Evolutionary conservation across 2,888 invertebrate species (phyloP).

Genomic region (Lasiommata megera): DNA sequence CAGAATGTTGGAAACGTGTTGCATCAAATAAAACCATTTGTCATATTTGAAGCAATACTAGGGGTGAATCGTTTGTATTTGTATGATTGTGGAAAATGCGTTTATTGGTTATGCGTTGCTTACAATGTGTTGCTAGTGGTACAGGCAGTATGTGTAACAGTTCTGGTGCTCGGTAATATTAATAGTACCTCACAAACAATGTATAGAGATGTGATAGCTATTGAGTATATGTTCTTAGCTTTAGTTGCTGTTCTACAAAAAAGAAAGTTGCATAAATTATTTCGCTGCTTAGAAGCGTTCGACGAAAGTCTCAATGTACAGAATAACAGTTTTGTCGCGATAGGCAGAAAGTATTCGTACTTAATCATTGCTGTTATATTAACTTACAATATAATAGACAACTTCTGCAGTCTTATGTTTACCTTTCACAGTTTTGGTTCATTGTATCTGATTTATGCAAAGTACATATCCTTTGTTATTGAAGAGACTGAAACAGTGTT

Average conservation of each 20-base stretch:
- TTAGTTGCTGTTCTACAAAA: conserved; percentile 41
- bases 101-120: conserved; percentile 1
- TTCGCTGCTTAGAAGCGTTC: conserved; percentile 45
- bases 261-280: conserved; percentile 41
- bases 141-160: not conserved
- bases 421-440: not conserved
- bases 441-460: conserved; percentile 3
- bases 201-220: conserved; percentile 40
- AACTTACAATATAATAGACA: conserved; percentile 41
- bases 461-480: conserved; percentile 41
- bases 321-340: conserved; percentile 28
- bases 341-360: conserved; percentile 35
- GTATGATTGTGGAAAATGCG: conserved; percentile 5
- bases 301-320: conserved; percentile 52
- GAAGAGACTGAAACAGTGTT: conserved; percentile 57
- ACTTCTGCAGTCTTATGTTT: conserved; percentile 3
- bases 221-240: conserved; percentile 47
- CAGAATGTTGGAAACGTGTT: not conserved
- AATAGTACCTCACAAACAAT: conserved; percentile 40
- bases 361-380: conserved; percentile 38
- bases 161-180: not conserved
- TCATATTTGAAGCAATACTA: conserved; percentile 25
- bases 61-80: conserved; percentile 29
- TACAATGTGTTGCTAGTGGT: conserved; percentile 4
- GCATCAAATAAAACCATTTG: conserved; percentile 21